Base-by-base conservation (phyloP, 2,113 vertebrate genomes). In the Salminus brasiliensis region DNA sequence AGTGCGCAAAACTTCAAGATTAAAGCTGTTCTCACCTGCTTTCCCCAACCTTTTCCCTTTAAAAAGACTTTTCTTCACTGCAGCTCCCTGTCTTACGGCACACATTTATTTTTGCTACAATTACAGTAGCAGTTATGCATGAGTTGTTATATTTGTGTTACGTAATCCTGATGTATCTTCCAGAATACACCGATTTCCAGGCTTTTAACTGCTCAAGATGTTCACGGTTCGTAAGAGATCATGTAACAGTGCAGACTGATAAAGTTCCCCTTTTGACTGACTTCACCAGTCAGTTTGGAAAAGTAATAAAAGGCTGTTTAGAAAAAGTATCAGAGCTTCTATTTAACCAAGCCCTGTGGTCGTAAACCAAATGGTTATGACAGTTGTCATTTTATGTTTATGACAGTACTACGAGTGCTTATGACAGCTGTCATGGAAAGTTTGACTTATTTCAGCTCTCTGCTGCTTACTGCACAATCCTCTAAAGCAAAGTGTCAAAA, bases 351-450 rank as follows among this genome's bases (percentile, higher is more conserved):
- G 52, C 13, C 32, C 13, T 21, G 39, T 47, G 55, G 76, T 70
- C 39, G 39, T 63, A 25, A 63, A 52, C n/a, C 29, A 65, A 78
- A 63, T 7, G 60, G 75, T 78, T 59, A 65, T 23, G 65, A 71
- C 71, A 72, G 71, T 29, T 53, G 71, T 81, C 74, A 74, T 81
- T 75, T 71, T 74, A 78, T 79, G 76, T 74, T 84, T 71, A 66
- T 71, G 53, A 39, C 9, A 49, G 13, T 71, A 32, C 72, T 70
- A 15, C 74, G 71, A 81, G 70, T 72, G 71, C 39, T 78, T 78
- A 59, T 84, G 83, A 81, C 83, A 84, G 83, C 79, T 81, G 57
- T 78, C 79, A 74, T 57, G 79, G 83, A 81, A 84, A 81, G 57
- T 47, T 66, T 81, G 62, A 78, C 79, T 78, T 84, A 72, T 74